phyloP scores from a whole-genome alignment of 2,113 vertebrate genomes.

The Charadrius vociferus region DNA sequence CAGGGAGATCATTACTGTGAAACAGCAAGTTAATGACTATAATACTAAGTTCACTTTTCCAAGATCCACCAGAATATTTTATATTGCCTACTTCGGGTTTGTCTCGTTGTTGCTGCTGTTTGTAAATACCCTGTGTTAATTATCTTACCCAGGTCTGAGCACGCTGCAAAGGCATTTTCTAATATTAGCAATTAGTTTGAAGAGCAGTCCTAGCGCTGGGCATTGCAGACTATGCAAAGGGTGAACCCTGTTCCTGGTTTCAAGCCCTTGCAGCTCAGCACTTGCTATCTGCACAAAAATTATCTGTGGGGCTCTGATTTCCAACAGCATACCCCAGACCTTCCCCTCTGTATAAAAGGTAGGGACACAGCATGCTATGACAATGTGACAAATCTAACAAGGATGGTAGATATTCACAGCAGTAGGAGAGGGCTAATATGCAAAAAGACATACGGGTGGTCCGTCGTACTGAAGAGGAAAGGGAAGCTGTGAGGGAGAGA shows the following conservation, averaged over 20 bases:
- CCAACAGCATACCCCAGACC: neutral
- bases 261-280: neutral
- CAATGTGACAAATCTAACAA: neutral
- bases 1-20: neutral
- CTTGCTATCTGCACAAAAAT: neutral
- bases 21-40: neutral
- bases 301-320: neutral
- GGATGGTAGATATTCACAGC: neutral
- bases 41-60: neutral
- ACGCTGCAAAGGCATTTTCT: neutral
- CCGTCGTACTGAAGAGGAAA: constrained; percentile 90
- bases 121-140: neutral
- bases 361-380: neutral
- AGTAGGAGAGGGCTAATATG: neutral
- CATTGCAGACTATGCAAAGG: neutral
- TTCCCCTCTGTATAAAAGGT: neutral
- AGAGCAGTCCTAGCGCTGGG: neutral
- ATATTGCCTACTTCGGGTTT: neutral
- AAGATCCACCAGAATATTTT: neutral
- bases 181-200: neutral
- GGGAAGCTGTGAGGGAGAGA: constrained; percentile 90
- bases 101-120: neutral
- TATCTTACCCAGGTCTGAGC: neutral
- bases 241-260: neutral
- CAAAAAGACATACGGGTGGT: constrained; percentile 86